Evolutionary conservation across 2,797 vertebrate species (phyloP), one percentile per base, ranked within the genome.

Genomic region (Pantherophis vulpinus): DNA sequence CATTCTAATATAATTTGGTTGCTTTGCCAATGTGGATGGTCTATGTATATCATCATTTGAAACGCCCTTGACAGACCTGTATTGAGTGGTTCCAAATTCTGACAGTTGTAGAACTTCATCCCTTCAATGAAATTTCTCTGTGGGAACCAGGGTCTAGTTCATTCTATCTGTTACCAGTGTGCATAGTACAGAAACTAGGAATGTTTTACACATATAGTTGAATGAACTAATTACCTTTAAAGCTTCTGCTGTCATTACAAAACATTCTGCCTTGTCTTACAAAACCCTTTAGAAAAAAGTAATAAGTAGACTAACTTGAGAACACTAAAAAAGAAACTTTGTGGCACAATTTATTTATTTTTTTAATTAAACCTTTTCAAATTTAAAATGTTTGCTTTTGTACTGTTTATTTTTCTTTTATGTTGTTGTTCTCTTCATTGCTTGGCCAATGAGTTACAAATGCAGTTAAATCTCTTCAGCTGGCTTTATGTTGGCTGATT

Each of bases 151-250:
- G 63, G 29, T 5, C n/a, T 66, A 12, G 95, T 97, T 96, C 96
- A 88, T 88, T 97, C 94, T 94, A 96, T 96, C 95, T 96, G 96
- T 96, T 97, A 97, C 95, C 93, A 96, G 97, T 97, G 96, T 97
- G 95, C 93, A 93, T 93, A 91, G 95, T 92, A 70, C 95, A 97
- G 97, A 97, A 98, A 97, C 92, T 96, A 74, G 70, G 97, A 98
- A 98, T 97, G 96, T 61, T 97, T 97, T 98, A 95, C 97, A 98
- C 95, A 98, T 98, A 97, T 97, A 94, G 94, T 96, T 93, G 51
- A 51, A 97, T 97, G 96, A 97, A 98, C 97, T 95, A 86, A 92
- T 63, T 93, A 88, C 91, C 97, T 98, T 98, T 98, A 95, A 98
- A 98, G 96, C 94, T 70, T 29, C 54, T 74, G 59, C 18, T 42